phyloP scores from a whole-genome alignment of 2,888 invertebrate species.

The Lissonota sp. region DNA sequence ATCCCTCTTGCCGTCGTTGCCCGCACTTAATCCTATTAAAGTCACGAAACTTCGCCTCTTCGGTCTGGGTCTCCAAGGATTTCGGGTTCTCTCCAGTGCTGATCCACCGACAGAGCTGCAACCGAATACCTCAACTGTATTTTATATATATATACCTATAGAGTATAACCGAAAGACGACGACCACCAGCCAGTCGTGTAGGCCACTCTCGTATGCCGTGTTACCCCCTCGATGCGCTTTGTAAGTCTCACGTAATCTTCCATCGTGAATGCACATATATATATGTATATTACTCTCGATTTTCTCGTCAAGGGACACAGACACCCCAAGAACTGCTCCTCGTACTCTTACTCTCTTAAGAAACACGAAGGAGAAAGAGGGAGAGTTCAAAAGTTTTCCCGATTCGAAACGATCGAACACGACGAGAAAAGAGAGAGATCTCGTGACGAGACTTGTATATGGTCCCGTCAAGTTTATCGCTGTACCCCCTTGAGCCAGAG shows the following conservation, averaged over 20 bases:
- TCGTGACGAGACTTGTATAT: not conserved
- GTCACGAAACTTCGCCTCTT: slow-evolving; percentile 69
- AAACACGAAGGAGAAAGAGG: no score
- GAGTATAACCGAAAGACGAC: slow-evolving; percentile 3
- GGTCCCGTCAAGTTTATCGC: not conserved
- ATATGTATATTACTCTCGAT: slow-evolving; percentile 20
- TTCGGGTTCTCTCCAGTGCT: slow-evolving; percentile 41
- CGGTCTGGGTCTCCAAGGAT: slow-evolving; percentile 40
- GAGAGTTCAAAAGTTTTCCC: slow-evolving; percentile 41
- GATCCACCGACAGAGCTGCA: slow-evolving; percentile 38
- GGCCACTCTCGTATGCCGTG: slow-evolving; percentile 48
- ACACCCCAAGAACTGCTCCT: not conserved
- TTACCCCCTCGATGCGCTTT: slow-evolving; percentile 11
- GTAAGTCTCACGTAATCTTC: slow-evolving; percentile 49
- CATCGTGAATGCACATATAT: slow-evolving; percentile 9
- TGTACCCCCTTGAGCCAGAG: slow-evolving; percentile 5
- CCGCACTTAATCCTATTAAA: slow-evolving; percentile 72
- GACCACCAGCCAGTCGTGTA: not conserved
- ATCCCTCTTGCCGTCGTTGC: not conserved
- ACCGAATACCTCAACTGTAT: not conserved
- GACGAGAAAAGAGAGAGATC: slow-evolving; percentile 7
- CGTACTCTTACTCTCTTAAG: not conserved
- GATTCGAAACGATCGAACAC: slow-evolving; percentile 6
- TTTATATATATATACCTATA: not conserved
- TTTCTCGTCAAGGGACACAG: slow-evolving; percentile 1